Conservation (phyloP, 2,888 invertebrate genomes). For the Hirtodrosophila histrioides region DNA sequence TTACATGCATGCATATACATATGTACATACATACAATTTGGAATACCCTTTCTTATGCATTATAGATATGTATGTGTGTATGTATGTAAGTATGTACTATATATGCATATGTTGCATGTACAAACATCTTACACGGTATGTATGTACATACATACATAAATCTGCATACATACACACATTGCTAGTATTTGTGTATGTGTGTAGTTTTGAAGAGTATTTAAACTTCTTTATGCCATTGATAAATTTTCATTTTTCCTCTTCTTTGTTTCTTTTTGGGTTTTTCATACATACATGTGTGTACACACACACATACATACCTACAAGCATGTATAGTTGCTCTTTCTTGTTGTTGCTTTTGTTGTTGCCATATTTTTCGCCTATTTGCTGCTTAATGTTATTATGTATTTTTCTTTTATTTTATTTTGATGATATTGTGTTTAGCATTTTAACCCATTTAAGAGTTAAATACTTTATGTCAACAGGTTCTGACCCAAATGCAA, state of each 20-base stretch:
- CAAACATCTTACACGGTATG: slow-evolving; percentile 1
- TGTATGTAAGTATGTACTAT: slow-evolving; percentile 1
- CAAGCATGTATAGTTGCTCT: not conserved
- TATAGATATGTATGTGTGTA: slow-evolving; percentile 7
- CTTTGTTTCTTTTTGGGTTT: slow-evolving; percentile 33
- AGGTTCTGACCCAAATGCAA: slow-evolving; percentile 74
- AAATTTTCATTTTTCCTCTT: slow-evolving; percentile 15
- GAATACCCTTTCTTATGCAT: not conserved
- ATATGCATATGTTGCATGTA: too few species aligned
- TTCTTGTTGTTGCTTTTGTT: slow-evolving; percentile 20
- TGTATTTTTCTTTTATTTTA: slow-evolving; percentile 34
- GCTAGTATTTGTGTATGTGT: too few species aligned
- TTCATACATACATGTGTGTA: slow-evolving; percentile 6
- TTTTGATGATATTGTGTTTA: slow-evolving; percentile 59
- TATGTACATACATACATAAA: slow-evolving; percentile 1
- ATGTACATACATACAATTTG: slow-evolving; percentile 6
- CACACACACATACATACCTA: too few species aligned
- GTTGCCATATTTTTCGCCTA: slow-evolving; percentile 48
- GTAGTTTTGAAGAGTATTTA: slow-evolving; percentile 24
- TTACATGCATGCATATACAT: slow-evolving; percentile 6
- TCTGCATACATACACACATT: not conserved
- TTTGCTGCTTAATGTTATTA: slow-evolving; percentile 66
- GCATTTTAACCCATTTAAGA: slow-evolving; percentile 64
- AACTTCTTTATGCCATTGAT: slow-evolving; percentile 24
- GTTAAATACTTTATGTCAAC: slow-evolving; percentile 65